Conservation (phyloP, 2,888 invertebrate species). For the Prosapia bicincta region DNA sequence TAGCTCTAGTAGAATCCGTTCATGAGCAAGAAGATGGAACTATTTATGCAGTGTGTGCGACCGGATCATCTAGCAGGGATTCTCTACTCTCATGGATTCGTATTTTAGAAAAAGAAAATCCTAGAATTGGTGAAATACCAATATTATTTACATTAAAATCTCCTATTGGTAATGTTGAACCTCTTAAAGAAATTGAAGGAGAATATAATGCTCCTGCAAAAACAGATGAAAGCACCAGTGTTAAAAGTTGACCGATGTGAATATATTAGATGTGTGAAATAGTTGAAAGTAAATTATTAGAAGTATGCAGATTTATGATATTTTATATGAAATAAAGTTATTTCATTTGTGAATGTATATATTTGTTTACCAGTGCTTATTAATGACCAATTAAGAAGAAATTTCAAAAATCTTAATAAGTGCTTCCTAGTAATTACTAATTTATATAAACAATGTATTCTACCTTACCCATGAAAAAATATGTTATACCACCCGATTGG, state of each 20-base stretch:
- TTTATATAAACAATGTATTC: no score
- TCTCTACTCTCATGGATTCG: conserved; percentile 87
- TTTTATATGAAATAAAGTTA: not conserved
- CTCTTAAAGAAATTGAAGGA: conserved; percentile 10
- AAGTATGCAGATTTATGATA: not conserved
- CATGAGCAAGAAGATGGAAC: conserved; percentile 94
- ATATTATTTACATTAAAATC: conserved; percentile 79
- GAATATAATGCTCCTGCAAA: not conserved
- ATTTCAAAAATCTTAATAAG: no score
- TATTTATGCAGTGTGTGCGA: conserved; percentile 83
- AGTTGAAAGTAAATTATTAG: not conserved
- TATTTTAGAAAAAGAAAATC: conserved; percentile 51
- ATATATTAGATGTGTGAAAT: no score
- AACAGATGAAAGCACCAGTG: not conserved
- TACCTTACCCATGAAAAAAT: no score
- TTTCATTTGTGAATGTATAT: not conserved
- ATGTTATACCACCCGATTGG: no score
- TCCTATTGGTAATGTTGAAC: conserved; percentile 44
- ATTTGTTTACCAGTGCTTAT: no score
- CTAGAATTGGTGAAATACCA: conserved; percentile 67
- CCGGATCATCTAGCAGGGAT: conserved; percentile 86
- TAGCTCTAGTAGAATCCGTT: conserved; percentile 54
- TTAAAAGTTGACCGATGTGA: not conserved
- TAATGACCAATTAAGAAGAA: no score
- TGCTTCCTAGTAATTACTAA: no score